phyloP scores from a whole-genome alignment of 1,140 invertebrate genomes.

The Atopsyche davidsoni region DNA sequence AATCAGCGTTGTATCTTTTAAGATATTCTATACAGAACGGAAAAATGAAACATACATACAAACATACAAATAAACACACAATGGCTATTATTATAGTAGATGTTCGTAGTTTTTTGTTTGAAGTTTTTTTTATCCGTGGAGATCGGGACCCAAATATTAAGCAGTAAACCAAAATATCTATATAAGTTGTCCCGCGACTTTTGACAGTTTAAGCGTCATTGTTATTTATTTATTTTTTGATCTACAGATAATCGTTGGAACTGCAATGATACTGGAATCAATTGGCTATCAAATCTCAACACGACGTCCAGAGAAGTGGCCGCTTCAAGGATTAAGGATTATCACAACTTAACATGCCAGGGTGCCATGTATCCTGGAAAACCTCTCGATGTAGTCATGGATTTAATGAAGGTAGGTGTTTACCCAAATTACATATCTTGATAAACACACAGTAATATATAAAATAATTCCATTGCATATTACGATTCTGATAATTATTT shows the following conservation, averaged over 20 bases:
- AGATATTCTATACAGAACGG: too few relatives aligned
- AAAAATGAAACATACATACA: too few relatives aligned
- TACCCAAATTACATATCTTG: conserved; percentile 4
- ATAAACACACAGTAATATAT: conserved; percentile 1
- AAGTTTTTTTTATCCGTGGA: too few relatives aligned
- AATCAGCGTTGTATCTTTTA: too few relatives aligned
- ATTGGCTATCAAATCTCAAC: conserved; percentile 42
- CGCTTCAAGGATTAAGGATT: conserved; percentile 36
- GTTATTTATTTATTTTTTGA: conserved; percentile 2
- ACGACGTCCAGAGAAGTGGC: conserved; percentile 29
- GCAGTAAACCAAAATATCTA: too few relatives aligned
- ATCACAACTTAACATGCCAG: conserved; percentile 40
- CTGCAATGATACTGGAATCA: conserved; percentile 43
- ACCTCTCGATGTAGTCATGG: conserved; percentile 44
- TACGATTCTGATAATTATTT: too few relatives aligned
- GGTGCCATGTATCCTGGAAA: conserved; percentile 43
- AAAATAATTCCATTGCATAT: too few relatives aligned
- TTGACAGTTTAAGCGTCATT: not conserved
- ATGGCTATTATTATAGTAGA: too few relatives aligned
- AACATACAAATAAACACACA: too few relatives aligned
- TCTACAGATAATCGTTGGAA: conserved; percentile 44
- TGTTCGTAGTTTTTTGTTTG: too few relatives aligned
- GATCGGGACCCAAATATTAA: too few relatives aligned
- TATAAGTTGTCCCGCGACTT: not conserved
- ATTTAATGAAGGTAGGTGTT: conserved; percentile 43